Percentiles rank a stretch among this genome's conserved stretches.
Evolutionary conservation across 1,140 invertebrate species (phyloP).

Genomic region (Caenorhabditis remanei): DNA sequence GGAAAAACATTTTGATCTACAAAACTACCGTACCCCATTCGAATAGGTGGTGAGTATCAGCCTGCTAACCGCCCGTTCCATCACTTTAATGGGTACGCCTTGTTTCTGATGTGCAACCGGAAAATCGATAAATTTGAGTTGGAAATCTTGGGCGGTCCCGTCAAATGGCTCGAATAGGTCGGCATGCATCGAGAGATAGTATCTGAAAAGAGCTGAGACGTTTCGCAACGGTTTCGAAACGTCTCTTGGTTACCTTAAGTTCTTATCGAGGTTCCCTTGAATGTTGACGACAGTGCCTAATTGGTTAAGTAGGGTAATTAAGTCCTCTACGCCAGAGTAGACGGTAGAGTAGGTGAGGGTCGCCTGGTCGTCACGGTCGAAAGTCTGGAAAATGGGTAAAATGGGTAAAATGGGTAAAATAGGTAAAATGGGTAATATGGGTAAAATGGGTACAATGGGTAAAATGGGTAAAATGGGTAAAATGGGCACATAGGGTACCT

Average conservation of each 20-base stretch:
- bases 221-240: neutral
- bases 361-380: constrained; percentile 51
- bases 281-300: constrained; percentile 52
- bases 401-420: no score
- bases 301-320: constrained; percentile 41
- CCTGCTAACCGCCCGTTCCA: constrained; percentile 65
- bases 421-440: no score
- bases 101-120: constrained; percentile 50
- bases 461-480: no score
- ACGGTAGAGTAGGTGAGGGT: constrained; percentile 37
- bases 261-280: constrained; percentile 33
- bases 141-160: constrained; percentile 16
- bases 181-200: constrained; percentile 61
- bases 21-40: constrained; percentile 56
- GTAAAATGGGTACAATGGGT: no score
- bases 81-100: constrained; percentile 56
- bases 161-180: constrained; percentile 63
- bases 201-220: constrained; percentile 65
- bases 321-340: neutral
- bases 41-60: constrained; percentile 67
- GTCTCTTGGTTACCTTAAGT: constrained; percentile 50
- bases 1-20: neutral
- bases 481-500: no score
- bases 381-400: neutral
- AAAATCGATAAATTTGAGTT: constrained; percentile 45